These are phyloP conservation scores for Mythimna loreyi DNA, from an alignment of 2,888 invertebrate species.

Conservation along the genomic window DNA sequence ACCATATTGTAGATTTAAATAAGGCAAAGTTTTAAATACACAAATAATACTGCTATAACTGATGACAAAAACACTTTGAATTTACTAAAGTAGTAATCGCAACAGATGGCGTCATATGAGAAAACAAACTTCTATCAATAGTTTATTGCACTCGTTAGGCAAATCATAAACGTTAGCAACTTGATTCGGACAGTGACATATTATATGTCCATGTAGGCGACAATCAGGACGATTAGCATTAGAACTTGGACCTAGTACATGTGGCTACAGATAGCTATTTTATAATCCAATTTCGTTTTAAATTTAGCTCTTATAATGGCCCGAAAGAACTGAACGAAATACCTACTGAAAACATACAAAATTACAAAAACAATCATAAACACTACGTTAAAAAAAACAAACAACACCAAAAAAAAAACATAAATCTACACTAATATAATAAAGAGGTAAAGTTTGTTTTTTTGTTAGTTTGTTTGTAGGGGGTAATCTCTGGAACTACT, in stretches of 20 bases:
- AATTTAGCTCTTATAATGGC: not conserved
- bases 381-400: no score
- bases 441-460: no score
- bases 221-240: conserved; percentile 25
- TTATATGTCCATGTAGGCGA: conserved; percentile 40
- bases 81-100: not conserved
- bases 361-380: no score
- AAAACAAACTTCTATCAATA: conserved; percentile 10
- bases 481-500: no score
- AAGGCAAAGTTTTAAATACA: not conserved
- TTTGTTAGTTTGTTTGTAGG: no score
- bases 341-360: no score
- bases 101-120: not conserved
- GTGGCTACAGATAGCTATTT: not conserved
- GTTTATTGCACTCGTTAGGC: conserved; percentile 47
- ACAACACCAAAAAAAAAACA: no score
- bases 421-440: no score
- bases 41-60: not conserved
- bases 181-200: conserved; percentile 31
- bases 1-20: not conserved
- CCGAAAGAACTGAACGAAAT: not conserved
- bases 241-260: conserved; percentile 3
- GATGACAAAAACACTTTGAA: not conserved
- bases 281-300: not conserved
- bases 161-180: conserved; percentile 27